Evolutionary conservation across 2,113 vertebrate genomes (phyloP).

Genomic region (Ochotona princeps): DNA sequence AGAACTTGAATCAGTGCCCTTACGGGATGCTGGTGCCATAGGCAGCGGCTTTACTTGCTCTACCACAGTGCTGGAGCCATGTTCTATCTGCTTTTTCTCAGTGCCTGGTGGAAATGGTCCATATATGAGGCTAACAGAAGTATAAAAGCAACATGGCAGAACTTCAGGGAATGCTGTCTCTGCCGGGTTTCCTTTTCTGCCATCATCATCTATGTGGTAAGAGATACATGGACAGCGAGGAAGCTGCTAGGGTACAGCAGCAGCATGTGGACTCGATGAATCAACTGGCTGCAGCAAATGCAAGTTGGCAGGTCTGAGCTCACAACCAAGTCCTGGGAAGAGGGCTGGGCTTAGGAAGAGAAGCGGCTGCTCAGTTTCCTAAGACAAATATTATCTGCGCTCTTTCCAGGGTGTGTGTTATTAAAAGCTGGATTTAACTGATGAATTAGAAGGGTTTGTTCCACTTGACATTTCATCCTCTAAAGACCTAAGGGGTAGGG

Average conservation of each 20-base stretch:
- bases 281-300: conserved; percentile 77
- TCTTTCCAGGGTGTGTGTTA: conserved; percentile 81
- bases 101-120: neutral
- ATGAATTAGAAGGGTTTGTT: conserved; percentile 83
- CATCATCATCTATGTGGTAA: neutral
- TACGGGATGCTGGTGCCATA: too few relatives aligned
- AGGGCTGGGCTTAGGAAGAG: conserved; percentile 72
- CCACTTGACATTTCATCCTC: conserved; percentile 82
- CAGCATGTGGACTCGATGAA: conserved; percentile 81
- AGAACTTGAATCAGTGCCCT: too few relatives aligned
- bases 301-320: conserved; percentile 78
- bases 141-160: neutral
- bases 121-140: neutral
- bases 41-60: too few relatives aligned
- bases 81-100: neutral
- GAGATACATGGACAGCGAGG: conserved; percentile 58
- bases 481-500: conserved; percentile 29
- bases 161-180: neutral
- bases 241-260: conserved; percentile 54
- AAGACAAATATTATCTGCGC: conserved; percentile 86
- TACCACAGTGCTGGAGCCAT: too few relatives aligned
- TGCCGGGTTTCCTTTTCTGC: neutral
- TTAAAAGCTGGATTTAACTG: conserved; percentile 80
- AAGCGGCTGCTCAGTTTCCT: conserved; percentile 77
- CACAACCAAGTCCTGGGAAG: conserved; percentile 71